A percentile compares a stretch with the other conserved stretches of the same genome.
phyloP scores from a whole-genome alignment of 2,888 invertebrate genomes.

The Hypomecis atomaria region DNA sequence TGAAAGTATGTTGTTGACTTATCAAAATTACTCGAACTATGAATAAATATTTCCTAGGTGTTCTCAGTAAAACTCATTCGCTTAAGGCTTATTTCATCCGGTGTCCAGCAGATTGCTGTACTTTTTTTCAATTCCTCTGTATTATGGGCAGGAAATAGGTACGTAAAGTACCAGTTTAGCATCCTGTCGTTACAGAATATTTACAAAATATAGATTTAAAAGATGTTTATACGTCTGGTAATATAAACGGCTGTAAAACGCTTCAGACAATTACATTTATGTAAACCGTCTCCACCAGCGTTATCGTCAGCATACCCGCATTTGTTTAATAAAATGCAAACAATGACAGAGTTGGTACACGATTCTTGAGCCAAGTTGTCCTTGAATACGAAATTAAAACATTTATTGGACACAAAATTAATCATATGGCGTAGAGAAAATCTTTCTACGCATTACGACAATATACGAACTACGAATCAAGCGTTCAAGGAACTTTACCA shows the following conservation, averaged over 20 bases:
- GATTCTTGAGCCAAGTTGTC: constrained; percentile 24
- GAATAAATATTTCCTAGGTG: constrained; percentile 1
- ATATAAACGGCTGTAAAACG: too few species aligned
- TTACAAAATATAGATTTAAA: background rate
- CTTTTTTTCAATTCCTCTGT: background rate
- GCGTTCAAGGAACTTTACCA: constrained; percentile 39
- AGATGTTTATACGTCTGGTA: background rate
- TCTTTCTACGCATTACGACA: constrained; percentile 68
- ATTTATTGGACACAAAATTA: constrained; percentile 47
- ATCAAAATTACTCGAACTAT: background rate
- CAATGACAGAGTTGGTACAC: constrained; percentile 27
- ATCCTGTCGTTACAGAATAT: background rate
- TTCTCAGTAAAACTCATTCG: constrained; percentile 14
- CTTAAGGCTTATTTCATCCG: constrained; percentile 1
- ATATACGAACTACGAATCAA: constrained; percentile 25
- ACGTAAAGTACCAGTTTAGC: constrained; percentile 1
- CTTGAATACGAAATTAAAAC: constrained; percentile 28
- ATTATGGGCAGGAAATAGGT: constrained; percentile 4
- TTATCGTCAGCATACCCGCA: constrained; percentile 27
- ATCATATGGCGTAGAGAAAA: constrained; percentile 66
- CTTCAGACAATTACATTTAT: background rate
- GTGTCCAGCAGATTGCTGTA: background rate
- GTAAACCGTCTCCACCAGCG: background rate
- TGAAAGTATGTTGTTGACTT: background rate
- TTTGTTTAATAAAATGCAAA: constrained; percentile 36